A percentile compares a stretch with the other conserved stretches of the same genome.
phyloP scores from a whole-genome alignment of 2,888 invertebrate genomes.

The Sylvicola fuscatus region DNA sequence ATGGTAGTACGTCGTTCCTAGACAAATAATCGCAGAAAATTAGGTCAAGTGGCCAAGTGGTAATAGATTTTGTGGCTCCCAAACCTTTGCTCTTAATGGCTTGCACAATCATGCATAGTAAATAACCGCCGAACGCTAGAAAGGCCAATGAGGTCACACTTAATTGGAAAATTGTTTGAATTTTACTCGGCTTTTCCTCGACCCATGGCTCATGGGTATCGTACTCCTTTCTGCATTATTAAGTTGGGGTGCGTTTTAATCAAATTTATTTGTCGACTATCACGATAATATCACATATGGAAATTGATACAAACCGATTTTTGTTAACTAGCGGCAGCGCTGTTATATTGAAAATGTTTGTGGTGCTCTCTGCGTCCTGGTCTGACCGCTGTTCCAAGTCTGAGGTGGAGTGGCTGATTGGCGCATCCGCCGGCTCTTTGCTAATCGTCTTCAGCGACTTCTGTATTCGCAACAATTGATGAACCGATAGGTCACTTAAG shows the following conservation, averaged over 20 bases:
- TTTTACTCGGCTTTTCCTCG: constrained; percentile 33
- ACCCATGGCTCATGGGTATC: constrained; percentile 16
- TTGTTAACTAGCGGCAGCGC: neutral
- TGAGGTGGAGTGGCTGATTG: too few species aligned
- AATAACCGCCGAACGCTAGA: constrained; percentile 66
- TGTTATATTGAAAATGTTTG: neutral
- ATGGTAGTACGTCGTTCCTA: constrained; percentile 23
- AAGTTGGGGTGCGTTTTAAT: too few species aligned
- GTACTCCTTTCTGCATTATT: too few species aligned
- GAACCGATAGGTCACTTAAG: constrained; percentile 45
- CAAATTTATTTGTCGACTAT: too few species aligned
- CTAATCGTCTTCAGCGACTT: constrained; percentile 14
- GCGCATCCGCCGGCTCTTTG: neutral
- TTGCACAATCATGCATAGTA: constrained; percentile 55
- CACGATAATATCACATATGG: too few species aligned
- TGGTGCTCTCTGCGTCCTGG: too few species aligned
- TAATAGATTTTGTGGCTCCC: constrained; percentile 13
- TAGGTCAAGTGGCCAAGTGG: constrained; percentile 12
- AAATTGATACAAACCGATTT: too few species aligned
- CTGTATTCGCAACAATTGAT: constrained; percentile 41
- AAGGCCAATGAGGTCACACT: constrained; percentile 62
- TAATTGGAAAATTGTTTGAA: constrained; percentile 55
- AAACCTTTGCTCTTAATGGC: constrained; percentile 44
- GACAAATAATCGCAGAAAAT: neutral
- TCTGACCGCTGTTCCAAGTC: too few species aligned